Conservation (phyloP, 1,140 invertebrate species). For the Pachypsylla venusta region DNA sequence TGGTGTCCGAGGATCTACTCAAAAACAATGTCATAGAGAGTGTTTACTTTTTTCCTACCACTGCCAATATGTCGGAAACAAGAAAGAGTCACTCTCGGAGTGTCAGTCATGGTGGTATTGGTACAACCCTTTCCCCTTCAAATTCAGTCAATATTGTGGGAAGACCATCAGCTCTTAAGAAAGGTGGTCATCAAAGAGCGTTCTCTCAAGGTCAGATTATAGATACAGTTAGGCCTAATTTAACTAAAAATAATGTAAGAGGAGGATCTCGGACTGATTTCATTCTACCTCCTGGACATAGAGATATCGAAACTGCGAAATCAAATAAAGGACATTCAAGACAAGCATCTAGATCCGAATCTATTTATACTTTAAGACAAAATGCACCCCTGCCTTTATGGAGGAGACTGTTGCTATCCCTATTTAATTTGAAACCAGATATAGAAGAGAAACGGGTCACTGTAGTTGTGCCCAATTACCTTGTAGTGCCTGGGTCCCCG, state of each 20-base stretch:
- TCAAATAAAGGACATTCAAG: slow-evolving; percentile 36
- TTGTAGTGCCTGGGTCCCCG: slow-evolving; percentile 47
- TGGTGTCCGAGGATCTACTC: not conserved
- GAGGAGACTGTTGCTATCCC: slow-evolving; percentile 44
- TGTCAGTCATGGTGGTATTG: slow-evolving; percentile 58
- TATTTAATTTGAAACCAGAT: slow-evolving; percentile 32
- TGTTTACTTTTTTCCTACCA: slow-evolving; percentile 11
- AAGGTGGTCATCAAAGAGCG: slow-evolving; percentile 62
- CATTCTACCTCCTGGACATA: slow-evolving; percentile 61
- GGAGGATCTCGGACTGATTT: slow-evolving; percentile 76
- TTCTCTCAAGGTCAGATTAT: slow-evolving; percentile 72
- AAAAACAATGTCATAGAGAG: slow-evolving; percentile 6
- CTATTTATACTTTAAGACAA: slow-evolving; percentile 69
- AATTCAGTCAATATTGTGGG: slow-evolving; percentile 28
- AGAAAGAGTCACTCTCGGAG: slow-evolving; percentile 52
- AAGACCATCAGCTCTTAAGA: slow-evolving; percentile 49
- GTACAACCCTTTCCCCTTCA: slow-evolving; percentile 21
- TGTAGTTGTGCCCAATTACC: slow-evolving; percentile 65
- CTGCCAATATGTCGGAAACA: slow-evolving; percentile 14
- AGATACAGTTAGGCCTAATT: slow-evolving; percentile 28
- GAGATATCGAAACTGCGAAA: slow-evolving; percentile 29
- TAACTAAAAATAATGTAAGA: slow-evolving; percentile 28
- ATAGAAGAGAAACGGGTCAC: slow-evolving; percentile 49
- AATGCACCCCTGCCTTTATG: slow-evolving; percentile 49
- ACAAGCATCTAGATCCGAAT: slow-evolving; percentile 56